Evolutionary conservation across 2,888 invertebrate genomes (phyloP), one percentile per base, ranked within the genome.

Genomic region (Parochlus steinenii): DNA sequence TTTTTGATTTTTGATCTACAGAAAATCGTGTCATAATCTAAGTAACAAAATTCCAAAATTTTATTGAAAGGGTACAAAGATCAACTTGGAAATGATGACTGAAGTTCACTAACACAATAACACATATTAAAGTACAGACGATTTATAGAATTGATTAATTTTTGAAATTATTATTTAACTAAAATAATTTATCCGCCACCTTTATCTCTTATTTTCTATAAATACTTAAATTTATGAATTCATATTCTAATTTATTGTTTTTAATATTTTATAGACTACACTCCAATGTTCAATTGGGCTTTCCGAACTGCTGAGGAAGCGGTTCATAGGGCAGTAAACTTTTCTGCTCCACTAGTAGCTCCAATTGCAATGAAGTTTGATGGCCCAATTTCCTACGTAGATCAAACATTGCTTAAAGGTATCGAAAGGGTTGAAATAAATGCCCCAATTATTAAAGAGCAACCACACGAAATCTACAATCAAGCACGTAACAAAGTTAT

Each of bases 251-350:
- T 22, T 7, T 7, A 22, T 22, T 6, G 19, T 17, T 36, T 22
- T 31, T 12, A 27, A 23, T 10, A 17, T 31, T 34, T 46, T 47
- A 10, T 42, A 70, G 73, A 69, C 35, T 67, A 69, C 12, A 73
- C 73, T 50, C 67, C 69, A 4, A 61, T 75, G 33, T 61, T 74
- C 14, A 71, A 71, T 54, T 76, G 75, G 74, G 74, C 75, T 1
- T 55, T 76, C 4, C 69, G 67, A 14, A 71, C 73, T 2, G 71
- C 75, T 2, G 75, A 76, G 47, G 58, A 58, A 42, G 62, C 69
- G 17, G 65, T 75, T 3, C 63, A 72, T 18, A 64, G 68, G 43
- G 72, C 74, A 1, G 64, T 77, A 1, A 63, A 62, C 17, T 71
- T 72, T 3, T 72, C 72, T 0, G 65, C 63, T 2, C 75, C 75